A percentile compares a stretch with the other conserved stretches of the same genome.
Evolutionary conservation across 2,797 vertebrate genomes (phyloP).

Genomic region (Sebastes vulpes): DNA sequence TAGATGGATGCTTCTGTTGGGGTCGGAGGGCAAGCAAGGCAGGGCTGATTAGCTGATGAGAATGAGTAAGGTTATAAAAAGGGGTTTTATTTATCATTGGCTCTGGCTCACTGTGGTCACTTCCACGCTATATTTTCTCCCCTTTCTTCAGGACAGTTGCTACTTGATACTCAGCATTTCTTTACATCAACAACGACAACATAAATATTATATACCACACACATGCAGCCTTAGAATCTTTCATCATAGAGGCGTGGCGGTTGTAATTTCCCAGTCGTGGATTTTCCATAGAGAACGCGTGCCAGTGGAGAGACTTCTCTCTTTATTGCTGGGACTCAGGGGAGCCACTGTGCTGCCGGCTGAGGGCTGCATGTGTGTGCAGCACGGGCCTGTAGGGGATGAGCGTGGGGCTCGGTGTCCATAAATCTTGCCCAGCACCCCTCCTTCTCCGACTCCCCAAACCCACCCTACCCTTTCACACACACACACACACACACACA

Average conservation of each 20-base stretch:
- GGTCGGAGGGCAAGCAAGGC: slow-evolving; percentile 33
- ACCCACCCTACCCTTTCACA: slow-evolving; percentile 57
- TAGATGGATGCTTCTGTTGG: slow-evolving; percentile 43
- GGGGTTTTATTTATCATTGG: slow-evolving; percentile 29
- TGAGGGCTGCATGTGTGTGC: slow-evolving; percentile 46
- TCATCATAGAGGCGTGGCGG: slow-evolving; percentile 58
- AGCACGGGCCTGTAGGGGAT: slow-evolving; percentile 63
- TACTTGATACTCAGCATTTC: background rate
- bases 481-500: slow-evolving; percentile 31
- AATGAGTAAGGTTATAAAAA: slow-evolving; percentile 43
- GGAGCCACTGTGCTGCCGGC: slow-evolving; percentile 71
- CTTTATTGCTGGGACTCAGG: slow-evolving; percentile 77
- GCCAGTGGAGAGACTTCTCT: slow-evolving; percentile 66
- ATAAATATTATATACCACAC: slow-evolving; percentile 18
- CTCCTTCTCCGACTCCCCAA: slow-evolving; percentile 57
- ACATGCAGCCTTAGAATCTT: slow-evolving; percentile 25
- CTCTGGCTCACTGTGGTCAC: slow-evolving; percentile 21
- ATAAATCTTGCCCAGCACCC: slow-evolving; percentile 80
- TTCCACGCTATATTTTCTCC: slow-evolving; percentile 7
- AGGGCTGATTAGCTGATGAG: slow-evolving; percentile 61
- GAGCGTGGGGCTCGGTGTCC: slow-evolving; percentile 64
- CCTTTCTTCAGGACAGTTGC: background rate
- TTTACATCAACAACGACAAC: background rate
- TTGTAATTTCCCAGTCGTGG: slow-evolving; percentile 72
- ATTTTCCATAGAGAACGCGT: slow-evolving; percentile 76